Evolutionary conservation across 2,113 vertebrate species (phyloP), one percentile per base, ranked within the genome.

Genomic region (Tympanuchus pallidicinctus): DNA sequence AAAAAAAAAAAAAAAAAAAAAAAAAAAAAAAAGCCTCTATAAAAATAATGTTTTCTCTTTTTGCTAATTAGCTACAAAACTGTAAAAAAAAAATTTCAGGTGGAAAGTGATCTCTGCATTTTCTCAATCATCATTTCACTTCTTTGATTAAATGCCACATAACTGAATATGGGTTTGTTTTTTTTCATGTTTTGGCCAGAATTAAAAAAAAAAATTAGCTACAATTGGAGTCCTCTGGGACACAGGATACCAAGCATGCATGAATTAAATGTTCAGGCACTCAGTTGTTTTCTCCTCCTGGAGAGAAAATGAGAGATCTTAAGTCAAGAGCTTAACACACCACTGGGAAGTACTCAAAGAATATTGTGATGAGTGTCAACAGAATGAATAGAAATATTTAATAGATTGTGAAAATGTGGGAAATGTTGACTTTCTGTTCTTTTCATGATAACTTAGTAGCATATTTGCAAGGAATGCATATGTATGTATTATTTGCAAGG

Each of bases 281-380:
- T 92, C 64, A 50, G 42, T 4, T 85, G 28, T 77, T 94, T 87
- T 70, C 16, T 73, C 36, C 9, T 92, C 87, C 60, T 86, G 47
- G 43, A 89, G 34, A 79, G 66, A 84, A 94, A 92, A 91, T 72
- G 59, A 84, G 78, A 89, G 34, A 93, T 72, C 71, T 89, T 89
- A 88, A 94, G 61, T 79, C 34, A 92, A 96, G 90, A 88, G 90
- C 60, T 89, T 86, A 89, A 73, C 82, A 82, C n/a, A 80, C 79
- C 21, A 52, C 94, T 64, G 86, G 38, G 61, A 94, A 25, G 50
- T 93, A 94, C 82, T 93, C 82, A 90, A 38, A 82, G 84, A 71
- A 76, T 85, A 72, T 82, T 91, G 92, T 80, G 85, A 93, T 81
- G 72, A 94, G 72, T 93, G 82, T 86, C 88, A 95, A 95, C 91